phyloP scores from a whole-genome alignment of 1,140 invertebrate species.

The Drosophila prosaltans region DNA sequence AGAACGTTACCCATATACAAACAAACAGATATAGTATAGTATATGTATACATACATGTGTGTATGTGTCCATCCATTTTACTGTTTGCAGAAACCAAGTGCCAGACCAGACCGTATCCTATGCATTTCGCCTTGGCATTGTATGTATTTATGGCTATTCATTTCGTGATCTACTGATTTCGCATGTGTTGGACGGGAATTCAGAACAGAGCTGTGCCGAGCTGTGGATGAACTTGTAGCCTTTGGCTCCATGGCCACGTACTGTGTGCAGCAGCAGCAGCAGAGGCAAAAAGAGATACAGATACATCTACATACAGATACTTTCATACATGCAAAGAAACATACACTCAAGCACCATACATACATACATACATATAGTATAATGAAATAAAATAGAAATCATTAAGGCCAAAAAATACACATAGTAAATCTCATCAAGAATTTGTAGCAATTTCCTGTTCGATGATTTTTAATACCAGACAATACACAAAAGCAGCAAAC shows the following conservation, averaged over 20 bases:
- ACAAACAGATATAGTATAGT: conserved; percentile 44
- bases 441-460: conserved; percentile 79
- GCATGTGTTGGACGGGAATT: conserved; percentile 78
- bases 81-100: conserved; percentile 16
- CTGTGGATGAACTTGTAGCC: conserved; percentile 63
- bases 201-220: conserved; percentile 42
- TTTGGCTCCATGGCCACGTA: conserved; percentile 66
- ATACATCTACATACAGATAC: conserved; percentile 9
- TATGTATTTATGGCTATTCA: conserved; percentile 81
- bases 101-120: conserved; percentile 8
- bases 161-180: conserved; percentile 80
- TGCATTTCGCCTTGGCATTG: conserved; percentile 54
- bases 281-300: conserved; percentile 45
- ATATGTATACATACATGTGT: conserved; percentile 23
- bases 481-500: conserved; percentile 5
- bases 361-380: conserved; percentile 24
- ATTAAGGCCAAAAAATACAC: conserved; percentile 73
- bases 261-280: conserved; percentile 32
- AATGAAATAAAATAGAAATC: conserved; percentile 78
- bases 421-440: conserved; percentile 77
- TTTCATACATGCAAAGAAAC: background rate
- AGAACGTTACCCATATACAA: conserved; percentile 66
- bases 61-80: conserved; percentile 46
- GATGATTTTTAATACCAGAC: conserved; percentile 63
- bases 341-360: background rate